Evolutionary conservation across 2,797 vertebrate genomes (phyloP).

Genomic region (Paratrypauchen microcephalus): DNA sequence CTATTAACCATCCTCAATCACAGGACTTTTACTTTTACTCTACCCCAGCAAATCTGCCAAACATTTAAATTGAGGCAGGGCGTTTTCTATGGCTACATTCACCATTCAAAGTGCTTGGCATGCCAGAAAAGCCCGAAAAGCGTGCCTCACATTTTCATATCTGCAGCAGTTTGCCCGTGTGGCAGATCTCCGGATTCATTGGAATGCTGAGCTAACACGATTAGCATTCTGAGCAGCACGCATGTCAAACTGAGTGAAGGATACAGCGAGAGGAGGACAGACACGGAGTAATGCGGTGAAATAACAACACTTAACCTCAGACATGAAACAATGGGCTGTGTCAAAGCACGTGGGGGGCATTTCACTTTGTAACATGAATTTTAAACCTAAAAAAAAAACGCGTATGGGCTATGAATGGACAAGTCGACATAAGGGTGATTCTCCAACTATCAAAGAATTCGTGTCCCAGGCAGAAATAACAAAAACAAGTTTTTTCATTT

Average conservation of each 20-base stretch:
- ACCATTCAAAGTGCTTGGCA: constrained; percentile 10
- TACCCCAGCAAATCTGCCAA: not conserved
- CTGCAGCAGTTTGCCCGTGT: constrained; percentile 39
- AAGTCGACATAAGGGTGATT: too few relatives aligned
- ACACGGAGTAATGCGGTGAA: not conserved
- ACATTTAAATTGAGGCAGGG: not conserved
- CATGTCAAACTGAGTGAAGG: constrained; percentile 15
- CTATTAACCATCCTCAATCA: too few relatives aligned
- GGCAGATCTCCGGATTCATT: constrained; percentile 36
- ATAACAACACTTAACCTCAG: constrained; percentile 4
- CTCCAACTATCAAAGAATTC: too few relatives aligned
- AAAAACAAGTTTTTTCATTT: too few relatives aligned
- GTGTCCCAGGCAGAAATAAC: too few relatives aligned
- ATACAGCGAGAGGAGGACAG: not conserved
- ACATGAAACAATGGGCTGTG: constrained; percentile 1
- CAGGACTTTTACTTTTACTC: too few relatives aligned
- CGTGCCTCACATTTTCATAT: constrained; percentile 31
- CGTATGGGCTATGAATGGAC: not conserved
- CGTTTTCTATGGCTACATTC: constrained; percentile 4
- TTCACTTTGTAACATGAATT: not conserved
- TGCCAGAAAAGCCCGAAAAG: constrained; percentile 2
- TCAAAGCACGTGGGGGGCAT: not conserved
- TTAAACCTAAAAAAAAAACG: not conserved
- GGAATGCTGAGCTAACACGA: constrained; percentile 49
- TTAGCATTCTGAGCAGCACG: constrained; percentile 38